These are phyloP conservation scores for Augochlora pura DNA, from an alignment of 1,140 invertebrate species.

Conservation along the genomic window DNA sequence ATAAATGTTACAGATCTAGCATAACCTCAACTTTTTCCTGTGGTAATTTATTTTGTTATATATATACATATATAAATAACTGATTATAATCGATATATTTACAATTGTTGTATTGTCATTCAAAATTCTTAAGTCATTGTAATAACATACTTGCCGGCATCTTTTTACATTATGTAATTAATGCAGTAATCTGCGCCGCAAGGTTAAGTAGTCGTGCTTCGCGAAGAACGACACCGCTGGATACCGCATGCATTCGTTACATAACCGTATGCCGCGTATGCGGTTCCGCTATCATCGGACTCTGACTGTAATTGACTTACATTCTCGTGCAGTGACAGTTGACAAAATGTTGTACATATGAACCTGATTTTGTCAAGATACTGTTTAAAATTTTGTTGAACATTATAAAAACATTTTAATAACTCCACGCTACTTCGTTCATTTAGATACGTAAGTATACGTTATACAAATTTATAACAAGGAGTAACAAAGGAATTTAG, in stretches of 20 bases:
- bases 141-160: background rate
- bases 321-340: background rate
- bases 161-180: conserved; percentile 8
- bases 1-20: background rate
- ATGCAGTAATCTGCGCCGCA: background rate
- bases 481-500: no score
- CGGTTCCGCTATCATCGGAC: background rate
- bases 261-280: no score
- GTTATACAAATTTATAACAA: no score
- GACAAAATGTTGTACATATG: background rate
- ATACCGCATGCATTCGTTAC: background rate
- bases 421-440: background rate
- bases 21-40: conserved; percentile 3
- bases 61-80: background rate
- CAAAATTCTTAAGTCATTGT: background rate
- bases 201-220: background rate
- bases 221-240: no score
- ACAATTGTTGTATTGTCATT: background rate
- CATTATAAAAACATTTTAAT: background rate
- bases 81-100: background rate
- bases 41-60: background rate
- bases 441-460: no score
- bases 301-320: no score
- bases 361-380: background rate
- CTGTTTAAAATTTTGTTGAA: background rate